phyloP scores from a whole-genome alignment of 2,888 invertebrate species.

The Osedax frankpressi region DNA sequence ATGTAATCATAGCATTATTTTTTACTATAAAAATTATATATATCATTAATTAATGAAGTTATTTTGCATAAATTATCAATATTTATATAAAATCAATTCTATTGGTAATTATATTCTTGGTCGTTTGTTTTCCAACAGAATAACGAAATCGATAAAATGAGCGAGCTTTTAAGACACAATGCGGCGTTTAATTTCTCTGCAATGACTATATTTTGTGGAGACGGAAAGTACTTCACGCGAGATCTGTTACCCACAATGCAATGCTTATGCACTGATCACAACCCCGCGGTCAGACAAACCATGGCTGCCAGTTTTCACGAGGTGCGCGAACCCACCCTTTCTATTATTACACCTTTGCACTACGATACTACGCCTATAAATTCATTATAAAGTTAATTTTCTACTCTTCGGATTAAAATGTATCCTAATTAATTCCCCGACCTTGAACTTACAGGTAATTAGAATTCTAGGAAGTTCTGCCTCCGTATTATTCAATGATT shows the following conservation, averaged over 20 bases:
- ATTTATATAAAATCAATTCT: too few species aligned
- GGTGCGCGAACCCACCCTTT: neutral
- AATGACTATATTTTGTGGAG: neutral
- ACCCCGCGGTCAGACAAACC: neutral
- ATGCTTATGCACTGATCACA: neutral
- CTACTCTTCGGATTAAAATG: too few species aligned
- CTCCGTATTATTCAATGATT: neutral
- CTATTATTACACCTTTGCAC: too few species aligned
- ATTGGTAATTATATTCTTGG: too few species aligned
- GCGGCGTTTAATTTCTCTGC: neutral
- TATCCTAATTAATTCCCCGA: too few species aligned
- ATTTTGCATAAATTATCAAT: too few species aligned
- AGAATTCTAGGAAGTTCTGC: neutral
- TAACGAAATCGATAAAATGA: neutral
- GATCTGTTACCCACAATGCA: neutral
- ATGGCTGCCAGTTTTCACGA: neutral
- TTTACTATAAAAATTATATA: too few species aligned
- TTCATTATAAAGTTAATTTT: too few species aligned
- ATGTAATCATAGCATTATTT: too few species aligned
- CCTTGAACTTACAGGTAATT: neutral
- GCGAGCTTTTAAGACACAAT: neutral
- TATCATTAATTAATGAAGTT: too few species aligned
- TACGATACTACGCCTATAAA: too few species aligned
- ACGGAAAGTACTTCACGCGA: neutral
- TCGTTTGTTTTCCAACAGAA: neutral